Evolutionary conservation across 2,797 vertebrate genomes (phyloP).

Genomic region (Delichon dasypus): DNA sequence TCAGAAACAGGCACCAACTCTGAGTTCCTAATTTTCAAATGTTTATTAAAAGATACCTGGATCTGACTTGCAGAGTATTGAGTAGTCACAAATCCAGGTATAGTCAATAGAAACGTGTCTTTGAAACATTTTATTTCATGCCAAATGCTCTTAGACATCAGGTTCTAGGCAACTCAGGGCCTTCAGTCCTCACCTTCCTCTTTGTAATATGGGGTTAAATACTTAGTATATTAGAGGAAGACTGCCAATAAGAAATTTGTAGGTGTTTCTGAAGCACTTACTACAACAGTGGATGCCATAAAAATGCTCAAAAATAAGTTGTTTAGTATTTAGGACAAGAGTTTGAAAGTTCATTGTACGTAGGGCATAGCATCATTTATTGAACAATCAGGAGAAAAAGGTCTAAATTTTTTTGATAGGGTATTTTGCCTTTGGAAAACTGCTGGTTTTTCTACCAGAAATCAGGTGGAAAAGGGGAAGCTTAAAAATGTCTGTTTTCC

Average conservation of each 20-base stretch:
- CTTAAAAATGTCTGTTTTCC: not conserved
- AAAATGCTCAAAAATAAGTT: not conserved
- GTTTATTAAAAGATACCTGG: not conserved
- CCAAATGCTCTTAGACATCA: not conserved
- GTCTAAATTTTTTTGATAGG: not conserved
- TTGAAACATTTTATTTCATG: not conserved
- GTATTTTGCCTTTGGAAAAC: not conserved
- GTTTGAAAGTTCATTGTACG: not conserved
- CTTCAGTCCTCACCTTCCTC: not conserved
- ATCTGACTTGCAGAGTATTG: not conserved
- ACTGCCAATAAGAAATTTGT: not conserved
- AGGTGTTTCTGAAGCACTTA: not conserved
- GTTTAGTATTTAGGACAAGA: not conserved
- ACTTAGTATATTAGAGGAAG: not conserved
- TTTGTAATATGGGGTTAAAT: not conserved
- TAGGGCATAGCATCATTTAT: not conserved
- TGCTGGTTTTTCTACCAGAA: not conserved
- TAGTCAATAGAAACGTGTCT: not conserved
- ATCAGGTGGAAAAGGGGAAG: not conserved
- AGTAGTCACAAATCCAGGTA: not conserved
- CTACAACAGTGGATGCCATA: not conserved
- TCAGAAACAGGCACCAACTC: not conserved
- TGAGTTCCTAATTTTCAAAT: slow-evolving; percentile 6
- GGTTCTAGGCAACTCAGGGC: not conserved
- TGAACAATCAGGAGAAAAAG: not conserved